Evolutionary conservation across 2,888 invertebrate species (phyloP), one percentile per base, ranked within the genome.

Genomic region (Trypoxylon attenuatum): DNA sequence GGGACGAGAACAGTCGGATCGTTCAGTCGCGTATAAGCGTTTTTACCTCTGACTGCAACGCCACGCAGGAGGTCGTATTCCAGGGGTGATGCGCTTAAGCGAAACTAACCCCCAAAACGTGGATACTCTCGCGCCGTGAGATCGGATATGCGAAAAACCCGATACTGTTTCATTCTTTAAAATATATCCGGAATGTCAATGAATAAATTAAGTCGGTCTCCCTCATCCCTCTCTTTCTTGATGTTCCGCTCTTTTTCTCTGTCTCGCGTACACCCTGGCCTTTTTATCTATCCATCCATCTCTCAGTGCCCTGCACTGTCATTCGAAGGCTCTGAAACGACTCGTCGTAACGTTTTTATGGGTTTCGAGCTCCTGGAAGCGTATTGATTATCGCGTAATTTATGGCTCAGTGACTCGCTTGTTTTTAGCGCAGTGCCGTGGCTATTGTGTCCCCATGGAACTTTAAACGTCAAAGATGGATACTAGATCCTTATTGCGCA

Each of bases 121-220:
- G 6, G 16, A 19, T 29, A 13, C 41, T 53, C 49, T 49, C 41
- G 60, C 51, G 64, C 69, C 55, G 73, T 69, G 74, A n/a, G n/a
- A n/a, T n/a, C n/a, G n/a, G 47, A 47, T 70, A 74, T 67, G 63
- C 56, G 59, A 53, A 70, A 68, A 51, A 60, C 43, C 56, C 74
- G 69, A 77, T 75, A 71, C 61, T 39, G 55, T 73, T 72, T 70
- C 67, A 66, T 69, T 69, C 73, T 70, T 70, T 70, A 67, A 80
- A 80, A 77, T 75, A n/a, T n/a, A 68, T 66, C 65, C 58, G 42
- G 63, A 52, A 69, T 56, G 52, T 67, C 74, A 69, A 79, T 72
- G 74, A 79, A 78, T 79, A 79, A 79, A 79, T 78, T 78, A 74
- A 69, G 71, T n/a, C 50, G 42, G 10, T 25, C 8, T 18, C 16